Evolutionary conservation across 2,888 invertebrate genomes (phyloP).

Genomic region (Germaria angustata): DNA sequence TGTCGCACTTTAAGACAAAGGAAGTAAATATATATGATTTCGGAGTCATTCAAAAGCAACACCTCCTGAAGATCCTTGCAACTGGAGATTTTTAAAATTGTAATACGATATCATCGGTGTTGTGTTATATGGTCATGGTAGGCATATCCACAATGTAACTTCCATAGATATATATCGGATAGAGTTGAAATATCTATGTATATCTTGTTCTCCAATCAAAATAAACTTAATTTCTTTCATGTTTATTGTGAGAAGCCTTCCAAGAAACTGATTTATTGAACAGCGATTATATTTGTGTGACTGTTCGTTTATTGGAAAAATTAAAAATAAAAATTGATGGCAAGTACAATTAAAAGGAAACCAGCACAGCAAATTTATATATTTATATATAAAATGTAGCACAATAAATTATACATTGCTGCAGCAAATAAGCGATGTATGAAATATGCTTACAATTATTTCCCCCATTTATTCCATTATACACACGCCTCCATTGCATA

Average conservation of each 20-base stretch:
- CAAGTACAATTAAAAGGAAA: too few species aligned
- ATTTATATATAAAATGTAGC: too few species aligned
- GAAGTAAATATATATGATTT: slow-evolving; percentile 1
- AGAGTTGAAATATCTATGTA: slow-evolving; percentile 4
- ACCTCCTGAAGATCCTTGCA: slow-evolving; percentile 12
- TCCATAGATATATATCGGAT: slow-evolving; percentile 42
- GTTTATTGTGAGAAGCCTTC: background rate
- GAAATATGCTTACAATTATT: too few species aligned
- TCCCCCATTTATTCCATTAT: slow-evolving; percentile 6
- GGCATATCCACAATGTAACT: slow-evolving; percentile 49
- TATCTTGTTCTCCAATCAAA: slow-evolving; percentile 31
- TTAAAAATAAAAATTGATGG: background rate
- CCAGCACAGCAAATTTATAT: too few species aligned
- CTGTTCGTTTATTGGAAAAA: background rate
- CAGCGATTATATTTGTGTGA: background rate
- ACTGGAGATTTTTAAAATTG: slow-evolving; percentile 2
- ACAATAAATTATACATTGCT: too few species aligned
- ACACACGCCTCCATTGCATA: slow-evolving; percentile 10
- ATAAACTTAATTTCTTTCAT: slow-evolving; percentile 45
- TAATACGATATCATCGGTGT: slow-evolving; percentile 37
- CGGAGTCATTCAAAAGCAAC: background rate
- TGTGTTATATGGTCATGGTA: slow-evolving; percentile 45
- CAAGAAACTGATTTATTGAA: background rate
- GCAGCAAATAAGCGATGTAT: too few species aligned
- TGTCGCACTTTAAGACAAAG: background rate